Evolutionary conservation across 2,888 invertebrate genomes (phyloP).

Genomic region (Torymus aiolomorphi): DNA sequence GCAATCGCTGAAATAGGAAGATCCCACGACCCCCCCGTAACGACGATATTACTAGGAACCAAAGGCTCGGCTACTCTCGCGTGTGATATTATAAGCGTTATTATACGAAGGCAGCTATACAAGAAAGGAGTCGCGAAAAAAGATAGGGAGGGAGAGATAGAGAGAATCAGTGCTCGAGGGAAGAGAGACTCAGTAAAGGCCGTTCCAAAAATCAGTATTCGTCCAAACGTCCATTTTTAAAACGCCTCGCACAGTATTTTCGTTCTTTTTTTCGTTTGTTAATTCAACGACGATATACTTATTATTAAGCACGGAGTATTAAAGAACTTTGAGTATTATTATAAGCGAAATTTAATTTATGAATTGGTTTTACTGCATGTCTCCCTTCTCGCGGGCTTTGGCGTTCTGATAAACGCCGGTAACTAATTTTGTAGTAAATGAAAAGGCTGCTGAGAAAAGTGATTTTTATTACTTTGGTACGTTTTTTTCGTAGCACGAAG

Average conservation of each 20-base stretch:
- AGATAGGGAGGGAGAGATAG: too few relatives aligned
- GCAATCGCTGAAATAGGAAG: neutral
- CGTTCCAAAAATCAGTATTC: slow-evolving; percentile 20
- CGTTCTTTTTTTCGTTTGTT: too few relatives aligned
- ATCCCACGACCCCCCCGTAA: neutral
- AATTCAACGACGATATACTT: slow-evolving; percentile 22
- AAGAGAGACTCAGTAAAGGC: slow-evolving; percentile 24
- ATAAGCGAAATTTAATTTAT: slow-evolving; percentile 18
- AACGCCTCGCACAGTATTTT: slow-evolving; percentile 33
- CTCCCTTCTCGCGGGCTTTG: neutral
- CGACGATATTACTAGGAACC: slow-evolving; percentile 33
- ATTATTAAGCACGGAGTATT: slow-evolving; percentile 20
- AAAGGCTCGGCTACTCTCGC: slow-evolving; percentile 48
- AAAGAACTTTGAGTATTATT: neutral
- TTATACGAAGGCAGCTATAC: too few relatives aligned
- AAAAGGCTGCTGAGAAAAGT: too few relatives aligned
- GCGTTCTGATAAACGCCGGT: too few relatives aligned
- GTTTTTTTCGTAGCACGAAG: too few relatives aligned
- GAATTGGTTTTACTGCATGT: slow-evolving; percentile 27
- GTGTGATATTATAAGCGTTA: slow-evolving; percentile 49
- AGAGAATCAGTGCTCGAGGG: neutral
- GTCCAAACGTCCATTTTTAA: neutral
- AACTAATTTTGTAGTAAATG: too few relatives aligned
- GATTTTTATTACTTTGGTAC: too few relatives aligned
- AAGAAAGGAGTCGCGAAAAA: too few relatives aligned